Evolutionary conservation across 2,888 invertebrate species (phyloP).

Genomic region (Agrochola circellaris): DNA sequence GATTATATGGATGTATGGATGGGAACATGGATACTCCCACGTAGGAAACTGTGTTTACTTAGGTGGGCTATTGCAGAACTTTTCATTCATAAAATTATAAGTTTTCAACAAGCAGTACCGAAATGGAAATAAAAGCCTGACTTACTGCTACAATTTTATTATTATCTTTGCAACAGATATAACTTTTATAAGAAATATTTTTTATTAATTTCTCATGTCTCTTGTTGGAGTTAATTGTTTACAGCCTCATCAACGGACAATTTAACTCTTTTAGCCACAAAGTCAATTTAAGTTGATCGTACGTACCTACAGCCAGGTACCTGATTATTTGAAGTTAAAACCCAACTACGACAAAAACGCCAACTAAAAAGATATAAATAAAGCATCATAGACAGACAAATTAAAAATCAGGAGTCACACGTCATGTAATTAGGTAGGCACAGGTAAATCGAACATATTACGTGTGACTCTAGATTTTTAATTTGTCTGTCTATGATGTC

Average conservation of each 20-base stretch:
- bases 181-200: constrained; percentile 12
- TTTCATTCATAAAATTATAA: constrained; percentile 13
- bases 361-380: neutral
- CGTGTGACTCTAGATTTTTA: neutral
- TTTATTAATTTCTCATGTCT: neutral
- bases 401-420: too few relatives aligned
- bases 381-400: neutral
- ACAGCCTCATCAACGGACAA: neutral
- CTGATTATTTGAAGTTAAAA: neutral
- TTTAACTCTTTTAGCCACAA: neutral
- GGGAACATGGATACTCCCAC: neutral
- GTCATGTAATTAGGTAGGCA: neutral
- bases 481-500: neutral
- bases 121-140: neutral
- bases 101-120: constrained; percentile 1
- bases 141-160: constrained; percentile 1
- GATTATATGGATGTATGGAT: too few relatives aligned
- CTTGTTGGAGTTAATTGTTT: neutral
- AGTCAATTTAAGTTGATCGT: neutral
- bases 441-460: too few relatives aligned
- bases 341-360: neutral
- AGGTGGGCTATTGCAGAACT: neutral
- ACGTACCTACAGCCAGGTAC: neutral
- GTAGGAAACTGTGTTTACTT: neutral
- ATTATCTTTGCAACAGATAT: constrained; percentile 9